A percentile compares a stretch with the other conserved stretches of the same genome.
Conservation (phyloP, 53 echinoderm and acorn worm species). For the Paracentrotus lividus region DNA sequence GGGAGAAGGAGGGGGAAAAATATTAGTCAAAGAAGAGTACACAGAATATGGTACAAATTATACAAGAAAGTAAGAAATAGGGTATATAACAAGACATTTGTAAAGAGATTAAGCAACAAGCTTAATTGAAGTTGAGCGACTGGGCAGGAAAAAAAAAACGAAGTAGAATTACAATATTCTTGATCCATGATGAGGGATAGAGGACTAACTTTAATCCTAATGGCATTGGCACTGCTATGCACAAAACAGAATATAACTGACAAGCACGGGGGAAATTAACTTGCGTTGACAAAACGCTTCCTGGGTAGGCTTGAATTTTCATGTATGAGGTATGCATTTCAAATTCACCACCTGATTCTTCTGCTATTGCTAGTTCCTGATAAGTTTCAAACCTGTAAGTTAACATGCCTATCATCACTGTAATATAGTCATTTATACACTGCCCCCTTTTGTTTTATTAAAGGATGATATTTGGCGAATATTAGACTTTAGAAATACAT, state of each 20-base stretch:
- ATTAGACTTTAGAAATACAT: not conserved
- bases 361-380: not conserved
- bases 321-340: conserved; percentile 47
- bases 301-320: not conserved
- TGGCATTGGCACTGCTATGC: conserved; percentile 8
- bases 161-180: conserved; percentile 9
- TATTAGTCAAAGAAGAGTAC: not conserved
- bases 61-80: not conserved
- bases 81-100: too few species aligned
- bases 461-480: not conserved
- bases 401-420: not conserved
- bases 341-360: not conserved
- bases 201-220: conserved; percentile 22
- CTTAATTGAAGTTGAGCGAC: too few species aligned
- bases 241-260: conserved; percentile 9
- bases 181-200: conserved; percentile 34
- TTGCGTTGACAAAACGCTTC: conserved; percentile 47
- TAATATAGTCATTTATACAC: too few species aligned
- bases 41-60: not conserved
- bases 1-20: not conserved
- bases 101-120: too few species aligned
- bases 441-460: not conserved
- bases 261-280: conserved; percentile 52
- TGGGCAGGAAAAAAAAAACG: too few species aligned
- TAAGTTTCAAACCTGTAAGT: not conserved